Conservation (phyloP, 2,113 vertebrate genomes). For the Muntiacus reevesi region DNA sequence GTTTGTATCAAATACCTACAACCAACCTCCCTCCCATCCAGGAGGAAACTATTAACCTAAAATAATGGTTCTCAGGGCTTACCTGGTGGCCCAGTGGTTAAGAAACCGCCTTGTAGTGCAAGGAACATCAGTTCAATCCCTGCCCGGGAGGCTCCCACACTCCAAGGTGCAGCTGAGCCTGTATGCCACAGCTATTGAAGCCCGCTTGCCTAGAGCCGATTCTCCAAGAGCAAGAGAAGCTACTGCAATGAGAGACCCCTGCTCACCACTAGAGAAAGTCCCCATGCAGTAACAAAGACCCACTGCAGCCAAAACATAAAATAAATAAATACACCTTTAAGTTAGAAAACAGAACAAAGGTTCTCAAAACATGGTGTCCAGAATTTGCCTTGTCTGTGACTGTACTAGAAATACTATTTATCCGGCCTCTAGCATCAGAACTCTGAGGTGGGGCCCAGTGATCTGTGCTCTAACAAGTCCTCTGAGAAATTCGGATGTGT, state of each 20-base stretch:
- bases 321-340: not conserved
- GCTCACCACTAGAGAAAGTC: not conserved
- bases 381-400: not conserved
- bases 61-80: not conserved
- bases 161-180: not conserved
- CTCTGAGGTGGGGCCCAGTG: not conserved
- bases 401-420: not conserved
- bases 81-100: not conserved
- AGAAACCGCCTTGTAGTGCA: not conserved
- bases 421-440: not conserved
- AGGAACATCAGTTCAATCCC: not conserved
- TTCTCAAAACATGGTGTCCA: not conserved
- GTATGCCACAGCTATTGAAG: not conserved
- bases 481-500: not conserved
- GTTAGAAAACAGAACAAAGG: not conserved
- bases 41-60: not conserved
- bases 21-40: not conserved
- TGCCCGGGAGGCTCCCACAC: not conserved
- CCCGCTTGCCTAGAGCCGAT: rapidly evolving
- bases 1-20: not conserved
- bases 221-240: not conserved
- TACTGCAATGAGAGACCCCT: not conserved
- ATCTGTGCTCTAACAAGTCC: not conserved
- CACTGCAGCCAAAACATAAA: not conserved
- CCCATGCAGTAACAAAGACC: not conserved